Evolutionary conservation across 2,113 vertebrate genomes (phyloP).

Genomic region (Fregata magnificens): DNA sequence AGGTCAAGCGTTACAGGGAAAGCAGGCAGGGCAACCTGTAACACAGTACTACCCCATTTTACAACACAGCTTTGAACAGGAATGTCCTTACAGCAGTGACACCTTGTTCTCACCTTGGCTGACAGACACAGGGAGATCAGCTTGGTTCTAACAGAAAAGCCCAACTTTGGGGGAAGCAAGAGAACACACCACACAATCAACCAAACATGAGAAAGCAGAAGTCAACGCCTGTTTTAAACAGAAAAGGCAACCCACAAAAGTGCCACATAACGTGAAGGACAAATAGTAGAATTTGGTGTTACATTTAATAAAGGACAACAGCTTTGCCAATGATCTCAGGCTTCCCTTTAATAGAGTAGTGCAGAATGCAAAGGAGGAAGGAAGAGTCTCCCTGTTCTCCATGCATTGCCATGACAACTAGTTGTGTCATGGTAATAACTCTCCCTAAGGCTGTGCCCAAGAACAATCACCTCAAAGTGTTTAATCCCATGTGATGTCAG

Average conservation of each 20-base stretch:
- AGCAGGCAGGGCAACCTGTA: background rate
- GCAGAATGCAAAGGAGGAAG: conserved; percentile 42
- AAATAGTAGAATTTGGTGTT: background rate
- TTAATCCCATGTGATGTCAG: conserved; percentile 48
- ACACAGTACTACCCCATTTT: background rate
- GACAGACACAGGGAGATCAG: background rate
- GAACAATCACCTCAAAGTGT: conserved; percentile 56
- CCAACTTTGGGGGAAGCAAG: background rate
- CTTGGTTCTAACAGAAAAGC: background rate
- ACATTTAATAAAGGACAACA: background rate
- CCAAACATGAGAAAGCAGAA: background rate
- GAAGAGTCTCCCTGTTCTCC: conserved; percentile 46
- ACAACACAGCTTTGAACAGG: background rate
- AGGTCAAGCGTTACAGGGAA: background rate
- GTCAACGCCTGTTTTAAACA: background rate
- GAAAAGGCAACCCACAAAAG: background rate
- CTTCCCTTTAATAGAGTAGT: background rate
- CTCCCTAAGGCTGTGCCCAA: conserved; percentile 30
- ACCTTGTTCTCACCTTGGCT: background rate
- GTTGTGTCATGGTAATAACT: conserved; percentile 55
- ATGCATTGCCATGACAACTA: conserved; percentile 64
- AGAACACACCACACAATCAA: background rate
- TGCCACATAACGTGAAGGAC: accelerated
- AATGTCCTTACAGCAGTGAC: background rate
- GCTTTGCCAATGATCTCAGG: background rate